Evolutionary conservation across 2,888 invertebrate species (phyloP), one percentile per base, ranked within the genome.

Genomic region (Physocephala rufipes): DNA sequence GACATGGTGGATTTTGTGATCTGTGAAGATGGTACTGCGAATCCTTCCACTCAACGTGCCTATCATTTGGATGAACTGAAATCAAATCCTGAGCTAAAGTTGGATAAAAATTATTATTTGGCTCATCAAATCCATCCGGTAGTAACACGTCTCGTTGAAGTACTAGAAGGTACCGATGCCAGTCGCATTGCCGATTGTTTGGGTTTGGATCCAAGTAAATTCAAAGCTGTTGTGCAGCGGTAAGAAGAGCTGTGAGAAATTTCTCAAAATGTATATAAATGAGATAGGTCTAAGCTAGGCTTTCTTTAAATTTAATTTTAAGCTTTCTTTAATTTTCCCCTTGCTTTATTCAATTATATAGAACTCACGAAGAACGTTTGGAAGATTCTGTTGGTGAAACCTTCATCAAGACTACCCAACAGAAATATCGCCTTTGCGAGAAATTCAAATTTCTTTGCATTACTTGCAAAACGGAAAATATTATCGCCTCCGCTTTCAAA

Each of bases 61-160:
- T 99, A 99, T 84, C 97, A 97, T 83, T 89, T 95, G 63, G 96
- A 96, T 75, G 99, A 99, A 84, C 84, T 96, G 51, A 93, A 94
- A 82, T 90, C 89, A 76, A 88, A 86, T 5, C 91, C 91, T 66
- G 80, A 83, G 16, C 86, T 95, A 1, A 92, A 92, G 84, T 88
- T 95, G 2, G 99, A 99, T 85, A 89, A 90, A 1, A 90, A 92
- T 76, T 99, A 99, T 86, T 99, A 99, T 87, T 87, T 99, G 76
- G 90, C 94, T 0, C 94, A 96, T 82, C 99, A 99, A 87, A 90
- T 99, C 58, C 97, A 97, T 85, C 99, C 99, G 0, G 97, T 99
- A 0, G 93, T 99, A 74, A 92, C 95, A 36, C 90, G 99, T 76
- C 91, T 99, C 82, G 96, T 96, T 82, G 97, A 97, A 76, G 98